A percentile compares a stretch with the other conserved stretches of the same genome.
These are phyloP conservation scores for Dryococelus australis DNA, from an alignment of 2,888 invertebrate genomes.

Conservation along the genomic window DNA sequence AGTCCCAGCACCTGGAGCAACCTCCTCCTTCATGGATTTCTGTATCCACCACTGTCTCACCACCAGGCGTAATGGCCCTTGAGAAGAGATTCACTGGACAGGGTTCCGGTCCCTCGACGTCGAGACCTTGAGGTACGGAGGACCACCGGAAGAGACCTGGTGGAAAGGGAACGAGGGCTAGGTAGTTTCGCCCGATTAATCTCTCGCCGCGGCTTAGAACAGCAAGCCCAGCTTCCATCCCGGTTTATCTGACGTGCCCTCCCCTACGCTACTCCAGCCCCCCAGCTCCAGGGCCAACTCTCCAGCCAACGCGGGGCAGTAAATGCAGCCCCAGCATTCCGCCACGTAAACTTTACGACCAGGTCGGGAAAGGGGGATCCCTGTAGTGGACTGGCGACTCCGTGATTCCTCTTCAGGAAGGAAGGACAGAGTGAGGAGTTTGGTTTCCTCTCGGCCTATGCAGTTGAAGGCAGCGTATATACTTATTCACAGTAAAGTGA, in stretches of 20 bases:
- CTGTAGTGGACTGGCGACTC: background rate
- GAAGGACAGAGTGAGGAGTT: background rate
- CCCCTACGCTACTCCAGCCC: background rate
- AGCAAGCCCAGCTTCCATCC: background rate
- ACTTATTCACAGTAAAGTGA: too few relatives aligned
- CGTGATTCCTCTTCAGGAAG: background rate
- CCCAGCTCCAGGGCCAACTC: background rate
- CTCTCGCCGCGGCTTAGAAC: background rate
- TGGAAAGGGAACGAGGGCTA: background rate
- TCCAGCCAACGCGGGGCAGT: background rate
- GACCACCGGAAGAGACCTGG: background rate
- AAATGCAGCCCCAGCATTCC: background rate
- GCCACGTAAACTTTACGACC: conserved; percentile 11
- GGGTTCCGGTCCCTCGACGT: too few relatives aligned
- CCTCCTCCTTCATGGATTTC: too few relatives aligned
- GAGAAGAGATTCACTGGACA: too few relatives aligned
- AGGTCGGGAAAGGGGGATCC: too few relatives aligned
- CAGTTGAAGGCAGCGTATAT: background rate
- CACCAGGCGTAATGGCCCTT: too few relatives aligned
- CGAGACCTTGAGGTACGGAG: background rate
- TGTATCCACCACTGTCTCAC: too few relatives aligned
- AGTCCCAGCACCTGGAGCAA: too few relatives aligned
- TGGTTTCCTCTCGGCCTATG: background rate
- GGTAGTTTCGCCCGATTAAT: background rate
- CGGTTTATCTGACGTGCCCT: background rate